Percentiles rank a stretch among this genome's conserved stretches.
Conservation (phyloP, 23 tunicate genomes). For the Styela clava region DNA sequence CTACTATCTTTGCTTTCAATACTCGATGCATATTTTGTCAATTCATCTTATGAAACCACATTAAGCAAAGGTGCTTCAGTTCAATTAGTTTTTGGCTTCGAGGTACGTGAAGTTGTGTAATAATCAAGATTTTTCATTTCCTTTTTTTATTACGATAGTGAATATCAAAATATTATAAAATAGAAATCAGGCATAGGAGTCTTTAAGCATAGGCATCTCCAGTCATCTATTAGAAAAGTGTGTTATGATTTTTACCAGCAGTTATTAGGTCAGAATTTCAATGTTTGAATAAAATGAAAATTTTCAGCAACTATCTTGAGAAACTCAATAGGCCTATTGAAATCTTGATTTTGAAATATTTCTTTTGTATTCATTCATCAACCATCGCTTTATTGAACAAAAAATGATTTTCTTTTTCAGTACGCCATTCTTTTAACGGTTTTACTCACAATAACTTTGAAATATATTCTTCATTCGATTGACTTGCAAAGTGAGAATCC, state of each 20-base stretch:
- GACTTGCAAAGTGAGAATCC: slow-evolving; percentile 96
- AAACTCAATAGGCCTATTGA: no score
- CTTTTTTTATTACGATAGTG: neutral
- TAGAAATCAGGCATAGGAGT: no score
- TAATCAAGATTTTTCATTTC: neutral
- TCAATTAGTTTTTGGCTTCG: slow-evolving; percentile 97
- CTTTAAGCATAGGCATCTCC: no score
- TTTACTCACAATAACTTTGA: slow-evolving; percentile 63
- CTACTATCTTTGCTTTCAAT: slow-evolving; percentile 54
- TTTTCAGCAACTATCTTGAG: no score
- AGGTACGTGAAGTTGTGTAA: slow-evolving; percentile 46
- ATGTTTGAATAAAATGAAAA: no score
- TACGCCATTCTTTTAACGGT: slow-evolving; percentile 88
- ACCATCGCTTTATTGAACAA: neutral
- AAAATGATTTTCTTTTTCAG: slow-evolving; percentile 27
- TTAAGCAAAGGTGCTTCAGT: slow-evolving; percentile 87
- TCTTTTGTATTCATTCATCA: neutral
- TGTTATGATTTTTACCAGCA: no score
- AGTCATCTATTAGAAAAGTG: no score
- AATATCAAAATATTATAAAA: no score
- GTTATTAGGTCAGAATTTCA: no score
- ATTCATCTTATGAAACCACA: slow-evolving; percentile 60
- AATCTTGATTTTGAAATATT: no score
- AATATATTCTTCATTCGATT: slow-evolving; percentile 76
- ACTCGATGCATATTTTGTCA: slow-evolving; percentile 63